These are phyloP conservation scores for Apostichopus leukothele DNA, from an alignment of 53 echinoderm and acorn worm species.

Conservation along the genomic window DNA sequence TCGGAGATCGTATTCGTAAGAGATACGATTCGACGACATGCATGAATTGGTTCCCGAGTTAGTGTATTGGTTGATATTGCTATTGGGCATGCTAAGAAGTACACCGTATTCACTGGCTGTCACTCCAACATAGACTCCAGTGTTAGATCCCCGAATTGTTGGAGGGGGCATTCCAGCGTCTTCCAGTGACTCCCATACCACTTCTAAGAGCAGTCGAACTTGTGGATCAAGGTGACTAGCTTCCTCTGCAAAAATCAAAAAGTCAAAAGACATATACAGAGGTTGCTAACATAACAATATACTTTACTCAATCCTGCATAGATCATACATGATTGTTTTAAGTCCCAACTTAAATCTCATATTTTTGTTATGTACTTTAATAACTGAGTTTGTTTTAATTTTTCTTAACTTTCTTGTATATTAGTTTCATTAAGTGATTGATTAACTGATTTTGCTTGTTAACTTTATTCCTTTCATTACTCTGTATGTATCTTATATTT, in stretches of 20 bases:
- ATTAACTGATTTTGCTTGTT: too few relatives aligned
- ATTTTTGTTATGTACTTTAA: too few relatives aligned
- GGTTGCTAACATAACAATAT: too few relatives aligned
- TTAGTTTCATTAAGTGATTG: too few relatives aligned
- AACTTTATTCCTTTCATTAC: too few relatives aligned
- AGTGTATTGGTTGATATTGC: slow-evolving; percentile 97
- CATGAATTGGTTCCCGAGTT: slow-evolving; percentile 96
- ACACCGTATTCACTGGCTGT: slow-evolving; percentile 94
- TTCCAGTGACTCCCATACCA: slow-evolving; percentile 85
- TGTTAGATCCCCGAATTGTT: slow-evolving; percentile 78
- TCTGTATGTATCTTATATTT: too few relatives aligned
- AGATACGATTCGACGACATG: slow-evolving; percentile 93
- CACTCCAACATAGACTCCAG: slow-evolving; percentile 91
- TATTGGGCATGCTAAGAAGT: slow-evolving; percentile 77
- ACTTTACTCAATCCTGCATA: too few relatives aligned
- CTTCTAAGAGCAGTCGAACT: slow-evolving; percentile 85
- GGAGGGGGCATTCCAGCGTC: slow-evolving; percentile 90
- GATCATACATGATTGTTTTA: too few relatives aligned
- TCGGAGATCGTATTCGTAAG: slow-evolving; percentile 94
- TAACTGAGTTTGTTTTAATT: too few relatives aligned
- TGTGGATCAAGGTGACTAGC: slow-evolving; percentile 95
- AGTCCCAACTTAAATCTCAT: too few relatives aligned
- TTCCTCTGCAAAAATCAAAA: slow-evolving; percentile 72
- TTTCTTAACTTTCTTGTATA: too few relatives aligned
- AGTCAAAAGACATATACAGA: neutral